Conservation (phyloP, 2,888 invertebrate genomes). For the Oligia latruncula region DNA sequence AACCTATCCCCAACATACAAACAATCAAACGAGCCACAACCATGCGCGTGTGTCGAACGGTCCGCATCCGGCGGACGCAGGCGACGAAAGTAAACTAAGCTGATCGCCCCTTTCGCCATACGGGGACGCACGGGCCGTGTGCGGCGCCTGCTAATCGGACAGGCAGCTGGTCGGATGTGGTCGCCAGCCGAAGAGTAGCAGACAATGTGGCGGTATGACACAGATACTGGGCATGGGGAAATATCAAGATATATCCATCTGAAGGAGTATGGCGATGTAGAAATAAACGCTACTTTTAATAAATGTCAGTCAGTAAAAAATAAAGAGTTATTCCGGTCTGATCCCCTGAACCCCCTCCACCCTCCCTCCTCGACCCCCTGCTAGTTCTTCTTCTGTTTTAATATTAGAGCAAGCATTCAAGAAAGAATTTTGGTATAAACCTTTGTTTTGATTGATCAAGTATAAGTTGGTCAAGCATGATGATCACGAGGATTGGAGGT, state of each 20-base stretch:
- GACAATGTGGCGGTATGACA: conserved; percentile 50
- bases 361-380: no score
- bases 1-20: conserved; percentile 28
- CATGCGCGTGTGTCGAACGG: conserved; percentile 70
- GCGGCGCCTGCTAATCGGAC: conserved; percentile 59
- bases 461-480: background rate
- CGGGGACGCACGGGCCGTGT: conserved; percentile 55
- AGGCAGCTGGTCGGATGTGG: conserved; percentile 56
- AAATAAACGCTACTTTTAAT: no score
- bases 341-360: no score
- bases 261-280: background rate
- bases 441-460: background rate
- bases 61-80: conserved; percentile 80
- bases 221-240: background rate
- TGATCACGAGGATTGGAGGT: background rate
- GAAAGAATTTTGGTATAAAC: background rate
- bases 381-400: no score
- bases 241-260: background rate
- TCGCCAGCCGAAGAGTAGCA: conserved; percentile 25
- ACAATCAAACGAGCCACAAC: conserved; percentile 65
- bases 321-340: background rate
- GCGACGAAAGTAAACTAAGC: conserved; percentile 80
- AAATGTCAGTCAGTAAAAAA: background rate
- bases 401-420: background rate
- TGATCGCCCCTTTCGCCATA: conserved; percentile 69